Percentiles rank a stretch among this genome's conserved stretches.
Evolutionary conservation across 2,888 invertebrate species (phyloP).

Genomic region (Phragmatobia fuliginosa): DNA sequence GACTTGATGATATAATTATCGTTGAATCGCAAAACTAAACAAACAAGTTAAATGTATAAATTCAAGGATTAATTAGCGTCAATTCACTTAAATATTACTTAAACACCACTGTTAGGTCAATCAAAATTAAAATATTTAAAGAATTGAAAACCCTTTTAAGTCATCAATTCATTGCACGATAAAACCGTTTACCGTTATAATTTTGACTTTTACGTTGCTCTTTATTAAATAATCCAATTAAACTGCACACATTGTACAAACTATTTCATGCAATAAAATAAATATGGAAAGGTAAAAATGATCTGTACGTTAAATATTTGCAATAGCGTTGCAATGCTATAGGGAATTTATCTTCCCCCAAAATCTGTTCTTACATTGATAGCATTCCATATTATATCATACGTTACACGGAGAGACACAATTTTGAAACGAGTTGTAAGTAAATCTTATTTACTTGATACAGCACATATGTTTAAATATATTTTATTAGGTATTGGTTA

Average conservation of each 20-base stretch:
- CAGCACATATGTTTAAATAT: neutral
- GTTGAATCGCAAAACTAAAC: neutral
- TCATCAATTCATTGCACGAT: neutral
- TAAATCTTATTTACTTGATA: too few relatives aligned
- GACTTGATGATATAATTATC: neutral
- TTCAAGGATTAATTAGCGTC: neutral
- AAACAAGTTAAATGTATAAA: neutral
- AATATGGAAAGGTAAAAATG: neutral
- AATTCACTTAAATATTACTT: neutral
- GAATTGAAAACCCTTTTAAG: neutral
- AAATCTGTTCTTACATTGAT: slow-evolving; percentile 10
- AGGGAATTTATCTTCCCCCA: slow-evolving; percentile 20
- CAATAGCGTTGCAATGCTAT: slow-evolving; percentile 17
- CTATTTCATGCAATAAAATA: slow-evolving; percentile 17
- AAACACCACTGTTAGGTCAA: neutral
- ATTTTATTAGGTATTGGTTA: neutral
- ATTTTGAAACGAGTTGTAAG: too few relatives aligned
- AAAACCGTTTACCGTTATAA: neutral
- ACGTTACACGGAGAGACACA: too few relatives aligned
- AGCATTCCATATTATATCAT: neutral
- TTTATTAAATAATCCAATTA: slow-evolving; percentile 13
- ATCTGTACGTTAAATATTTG: slow-evolving; percentile 23
- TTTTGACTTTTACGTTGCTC: slow-evolving; percentile 4
- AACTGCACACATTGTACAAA: slow-evolving; percentile 13
- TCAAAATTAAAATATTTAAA: neutral